These are phyloP conservation scores for Eufriesea mexicana DNA, from an alignment of 1,140 invertebrate genomes.

Conservation along the genomic window DNA sequence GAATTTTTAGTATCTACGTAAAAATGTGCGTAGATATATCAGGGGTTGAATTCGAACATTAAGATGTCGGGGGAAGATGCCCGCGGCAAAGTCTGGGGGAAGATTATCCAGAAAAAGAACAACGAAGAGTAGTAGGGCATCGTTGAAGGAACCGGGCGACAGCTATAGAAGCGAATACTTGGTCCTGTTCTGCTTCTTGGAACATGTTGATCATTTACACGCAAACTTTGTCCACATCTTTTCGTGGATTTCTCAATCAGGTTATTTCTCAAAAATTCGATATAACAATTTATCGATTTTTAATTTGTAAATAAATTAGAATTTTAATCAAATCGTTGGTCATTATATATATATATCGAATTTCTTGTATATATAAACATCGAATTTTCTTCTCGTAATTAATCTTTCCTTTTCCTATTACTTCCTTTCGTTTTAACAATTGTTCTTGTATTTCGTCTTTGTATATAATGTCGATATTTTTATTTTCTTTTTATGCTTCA, in stretches of 20 bases:
- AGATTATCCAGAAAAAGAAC: conserved; percentile 34
- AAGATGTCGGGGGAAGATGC: background rate
- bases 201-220: conserved; percentile 47
- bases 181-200: conserved; percentile 34
- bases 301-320: too few species aligned
- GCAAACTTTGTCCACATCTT: conserved; percentile 9
- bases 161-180: conserved; percentile 12
- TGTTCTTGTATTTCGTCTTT: background rate
- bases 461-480: background rate
- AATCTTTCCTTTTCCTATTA: too few species aligned
- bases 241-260: background rate
- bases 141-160: conserved; percentile 39
- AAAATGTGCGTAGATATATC: background rate
- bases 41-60: background rate
- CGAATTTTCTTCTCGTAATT: conserved; percentile 6
- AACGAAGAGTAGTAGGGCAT: conserved; percentile 1
- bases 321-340: background rate
- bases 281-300: background rate
- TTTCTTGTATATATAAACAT: background rate
- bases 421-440: too few species aligned
- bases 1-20: too few species aligned
- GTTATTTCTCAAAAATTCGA: background rate
- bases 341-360: background rate
- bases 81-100: background rate
- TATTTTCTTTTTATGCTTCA: background rate